Conservation (phyloP, 2,797 vertebrate genomes). For the Alca torda region DNA sequence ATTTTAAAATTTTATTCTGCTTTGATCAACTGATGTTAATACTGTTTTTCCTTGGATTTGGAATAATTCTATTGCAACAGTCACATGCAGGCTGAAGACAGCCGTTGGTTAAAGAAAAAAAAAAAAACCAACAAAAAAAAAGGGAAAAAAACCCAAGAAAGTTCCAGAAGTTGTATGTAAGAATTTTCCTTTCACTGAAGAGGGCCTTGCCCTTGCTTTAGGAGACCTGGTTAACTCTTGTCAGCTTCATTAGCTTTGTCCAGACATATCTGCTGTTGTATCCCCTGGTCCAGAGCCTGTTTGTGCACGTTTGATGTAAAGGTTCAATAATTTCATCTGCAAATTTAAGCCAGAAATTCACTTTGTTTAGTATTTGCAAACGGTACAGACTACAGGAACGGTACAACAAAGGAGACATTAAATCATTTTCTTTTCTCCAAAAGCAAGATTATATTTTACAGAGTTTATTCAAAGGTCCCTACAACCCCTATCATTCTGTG, state of each 20-base stretch:
- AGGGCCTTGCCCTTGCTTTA: constrained; percentile 70
- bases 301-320: constrained; percentile 98
- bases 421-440: neutral
- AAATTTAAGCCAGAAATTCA: constrained; percentile 47
- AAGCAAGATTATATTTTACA: neutral
- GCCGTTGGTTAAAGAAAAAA: constrained; percentile 48
- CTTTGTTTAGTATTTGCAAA: constrained; percentile 10
- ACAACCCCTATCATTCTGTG: too few relatives aligned
- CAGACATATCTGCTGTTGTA: constrained; percentile 81
- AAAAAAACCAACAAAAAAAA: neutral
- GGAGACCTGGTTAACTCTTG: constrained; percentile 66
- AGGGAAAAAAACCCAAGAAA: neutral
- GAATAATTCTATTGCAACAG: constrained; percentile 76
- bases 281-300: constrained; percentile 88
- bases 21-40: constrained; percentile 79
- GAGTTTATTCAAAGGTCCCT: neutral
- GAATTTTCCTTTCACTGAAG: constrained; percentile 65
- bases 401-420: neutral
- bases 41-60: constrained; percentile 77
- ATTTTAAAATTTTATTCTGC: constrained; percentile 70
- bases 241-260: constrained; percentile 82
- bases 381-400: neutral
- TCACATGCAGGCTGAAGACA: constrained; percentile 80
- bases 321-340: constrained; percentile 96
- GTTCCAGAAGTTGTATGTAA: constrained; percentile 59